Conservation (phyloP, 2,888 invertebrate genomes). For the Andrena flavipes region DNA sequence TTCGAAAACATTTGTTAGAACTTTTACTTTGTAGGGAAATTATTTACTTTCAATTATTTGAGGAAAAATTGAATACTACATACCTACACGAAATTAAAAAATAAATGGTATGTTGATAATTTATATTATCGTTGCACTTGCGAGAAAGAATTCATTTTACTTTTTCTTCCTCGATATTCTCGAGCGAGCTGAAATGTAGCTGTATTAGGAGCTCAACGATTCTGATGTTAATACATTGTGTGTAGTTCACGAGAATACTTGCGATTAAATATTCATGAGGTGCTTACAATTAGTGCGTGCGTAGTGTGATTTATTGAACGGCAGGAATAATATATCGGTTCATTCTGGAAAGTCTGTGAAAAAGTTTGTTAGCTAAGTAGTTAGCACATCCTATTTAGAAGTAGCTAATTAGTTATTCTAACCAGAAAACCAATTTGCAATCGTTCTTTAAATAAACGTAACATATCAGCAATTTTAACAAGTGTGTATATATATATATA, state of each 20-base stretch:
- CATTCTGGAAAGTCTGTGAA: not conserved
- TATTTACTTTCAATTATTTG: no score
- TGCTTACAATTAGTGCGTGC: not conserved
- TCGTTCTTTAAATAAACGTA: not conserved
- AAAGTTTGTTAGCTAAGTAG: slow-evolving; percentile 1
- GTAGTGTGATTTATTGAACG: slow-evolving; percentile 27
- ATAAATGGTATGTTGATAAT: not conserved
- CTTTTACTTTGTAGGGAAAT: no score
- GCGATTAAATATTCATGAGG: slow-evolving; percentile 43
- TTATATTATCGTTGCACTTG: not conserved
- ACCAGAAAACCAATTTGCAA: not conserved
- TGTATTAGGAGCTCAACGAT: slow-evolving; percentile 21
- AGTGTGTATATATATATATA: not conserved
- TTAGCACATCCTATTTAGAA: not conserved
- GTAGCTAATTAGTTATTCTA: not conserved
- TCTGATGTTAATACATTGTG: slow-evolving; percentile 38
- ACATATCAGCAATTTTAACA: not conserved
- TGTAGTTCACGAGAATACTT: slow-evolving; percentile 20
- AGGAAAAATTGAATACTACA: not conserved
- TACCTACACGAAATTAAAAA: not conserved
- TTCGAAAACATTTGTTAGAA: no score
- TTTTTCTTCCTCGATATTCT: not conserved
- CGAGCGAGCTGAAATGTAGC: slow-evolving; percentile 9
- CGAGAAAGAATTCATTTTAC: slow-evolving; percentile 12
- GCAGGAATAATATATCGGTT: slow-evolving; percentile 30